phyloP scores from a whole-genome alignment of 2,888 invertebrate genomes.

The Scotopteryx bipunctaria region DNA sequence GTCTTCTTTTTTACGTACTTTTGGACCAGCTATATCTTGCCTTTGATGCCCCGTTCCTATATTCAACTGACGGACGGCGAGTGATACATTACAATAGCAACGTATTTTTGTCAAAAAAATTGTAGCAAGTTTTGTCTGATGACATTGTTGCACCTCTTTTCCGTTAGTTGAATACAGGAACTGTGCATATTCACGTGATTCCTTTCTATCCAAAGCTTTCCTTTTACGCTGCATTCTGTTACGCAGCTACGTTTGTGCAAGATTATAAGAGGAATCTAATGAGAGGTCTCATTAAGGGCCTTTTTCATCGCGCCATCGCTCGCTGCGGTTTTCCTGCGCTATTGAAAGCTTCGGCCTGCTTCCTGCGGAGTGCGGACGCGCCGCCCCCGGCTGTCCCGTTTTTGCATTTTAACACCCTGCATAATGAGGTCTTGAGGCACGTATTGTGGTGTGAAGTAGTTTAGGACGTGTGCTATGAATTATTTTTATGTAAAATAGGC shows the following conservation, averaged over 20 bases:
- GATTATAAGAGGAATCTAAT: conserved; percentile 53
- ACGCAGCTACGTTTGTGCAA: conserved; percentile 1
- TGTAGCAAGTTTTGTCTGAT: no score
- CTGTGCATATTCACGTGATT: not conserved
- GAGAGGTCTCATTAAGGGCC: conserved; percentile 65
- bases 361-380: conserved; percentile 59
- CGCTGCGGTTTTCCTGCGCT: conserved; percentile 63
- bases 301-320: conserved; percentile 56
- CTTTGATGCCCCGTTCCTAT: no score
- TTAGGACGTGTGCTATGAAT: conserved; percentile 34
- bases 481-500: conserved; percentile 17
- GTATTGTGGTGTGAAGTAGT: conserved; percentile 45
- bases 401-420: conserved; percentile 67
- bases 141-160: no score
- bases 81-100: no score
- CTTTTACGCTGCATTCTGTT: not conserved
- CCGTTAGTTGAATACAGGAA: no score
- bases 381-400: conserved; percentile 50
- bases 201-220: not conserved
- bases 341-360: conserved; percentile 63
- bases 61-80: no score
- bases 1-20: no score
- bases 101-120: no score
- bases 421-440: conserved; percentile 66
- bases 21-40: no score